Conservation (phyloP, 2,113 vertebrate species). For the Tringa solitaria region DNA sequence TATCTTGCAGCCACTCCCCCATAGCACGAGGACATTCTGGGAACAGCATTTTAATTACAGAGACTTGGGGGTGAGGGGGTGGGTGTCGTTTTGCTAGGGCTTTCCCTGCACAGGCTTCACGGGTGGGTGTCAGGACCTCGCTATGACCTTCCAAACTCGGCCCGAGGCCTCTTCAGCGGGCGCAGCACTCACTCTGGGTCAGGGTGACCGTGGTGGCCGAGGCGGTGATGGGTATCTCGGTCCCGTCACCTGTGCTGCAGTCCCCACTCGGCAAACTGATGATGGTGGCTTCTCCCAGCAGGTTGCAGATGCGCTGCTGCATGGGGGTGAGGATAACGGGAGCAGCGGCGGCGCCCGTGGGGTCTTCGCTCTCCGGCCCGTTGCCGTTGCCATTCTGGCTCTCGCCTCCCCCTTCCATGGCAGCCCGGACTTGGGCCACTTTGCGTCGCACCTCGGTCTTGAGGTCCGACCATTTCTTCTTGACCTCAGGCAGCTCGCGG, state of each 20-base stretch:
- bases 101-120: background rate
- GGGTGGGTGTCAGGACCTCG: accelerated
- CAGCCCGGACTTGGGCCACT: conserved; percentile 92
- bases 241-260: conserved; percentile 71
- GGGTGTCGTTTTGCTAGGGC: background rate
- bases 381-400: conserved; percentile 11
- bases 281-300: conserved; percentile 95
- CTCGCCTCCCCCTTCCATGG: conserved; percentile 85
- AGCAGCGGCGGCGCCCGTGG: conserved; percentile 62
- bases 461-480: conserved; percentile 98
- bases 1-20: background rate
- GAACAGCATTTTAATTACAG: background rate
- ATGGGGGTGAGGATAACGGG: conserved; percentile 93
- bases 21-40: background rate
- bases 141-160: background rate
- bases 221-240: conserved; percentile 84
- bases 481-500: conserved; percentile 92
- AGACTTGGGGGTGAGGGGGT: accelerated
- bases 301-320: conserved; percentile 97
- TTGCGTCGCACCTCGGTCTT: conserved; percentile 96
- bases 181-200: conserved; percentile 86
- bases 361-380: conserved; percentile 53
- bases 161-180: background rate
- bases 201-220: conserved; percentile 85
- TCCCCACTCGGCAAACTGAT: conserved; percentile 88